A percentile compares a stretch with the other conserved stretches of the same genome.
Evolutionary conservation across 2,888 invertebrate species (phyloP).

Genomic region (Polyommatus icarus): DNA sequence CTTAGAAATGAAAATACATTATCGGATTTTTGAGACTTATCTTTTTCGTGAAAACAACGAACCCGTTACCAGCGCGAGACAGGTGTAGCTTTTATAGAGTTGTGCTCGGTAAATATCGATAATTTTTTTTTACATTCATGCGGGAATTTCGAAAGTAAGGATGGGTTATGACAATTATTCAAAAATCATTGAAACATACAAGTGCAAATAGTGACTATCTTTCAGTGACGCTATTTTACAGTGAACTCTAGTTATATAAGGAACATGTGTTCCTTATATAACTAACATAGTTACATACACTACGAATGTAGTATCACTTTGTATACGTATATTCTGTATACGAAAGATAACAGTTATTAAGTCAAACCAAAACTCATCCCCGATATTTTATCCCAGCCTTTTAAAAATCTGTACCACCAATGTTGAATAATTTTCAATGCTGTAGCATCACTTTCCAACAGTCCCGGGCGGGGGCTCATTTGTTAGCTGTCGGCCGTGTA

Average conservation of each 20-base stretch:
- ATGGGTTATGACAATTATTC: too few relatives aligned
- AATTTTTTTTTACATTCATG: too few relatives aligned
- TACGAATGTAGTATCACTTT: too few relatives aligned
- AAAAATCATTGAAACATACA: too few relatives aligned
- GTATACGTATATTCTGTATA: too few relatives aligned
- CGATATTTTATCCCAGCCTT: background rate
- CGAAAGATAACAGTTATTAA: background rate
- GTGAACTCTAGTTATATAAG: too few relatives aligned
- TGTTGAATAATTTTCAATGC: slow-evolving; percentile 22
- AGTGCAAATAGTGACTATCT: too few relatives aligned
- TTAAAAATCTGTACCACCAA: background rate
- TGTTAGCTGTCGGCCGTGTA: slow-evolving; percentile 23
- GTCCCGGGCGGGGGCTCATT: slow-evolving; percentile 10
- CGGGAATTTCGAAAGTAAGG: too few relatives aligned
- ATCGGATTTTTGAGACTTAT: slow-evolving; percentile 11
- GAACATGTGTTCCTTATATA: too few relatives aligned
- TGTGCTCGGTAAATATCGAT: background rate
- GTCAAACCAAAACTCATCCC: background rate
- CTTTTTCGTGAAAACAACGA: slow-evolving; percentile 2
- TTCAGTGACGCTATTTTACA: too few relatives aligned
- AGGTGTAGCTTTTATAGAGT: background rate
- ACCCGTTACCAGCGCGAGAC: background rate
- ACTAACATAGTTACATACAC: too few relatives aligned
- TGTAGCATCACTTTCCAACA: slow-evolving; percentile 13
- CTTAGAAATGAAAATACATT: background rate